These are phyloP conservation scores for Balaeniceps rex DNA, from an alignment of 2,113 vertebrate species.

Conservation along the genomic window DNA sequence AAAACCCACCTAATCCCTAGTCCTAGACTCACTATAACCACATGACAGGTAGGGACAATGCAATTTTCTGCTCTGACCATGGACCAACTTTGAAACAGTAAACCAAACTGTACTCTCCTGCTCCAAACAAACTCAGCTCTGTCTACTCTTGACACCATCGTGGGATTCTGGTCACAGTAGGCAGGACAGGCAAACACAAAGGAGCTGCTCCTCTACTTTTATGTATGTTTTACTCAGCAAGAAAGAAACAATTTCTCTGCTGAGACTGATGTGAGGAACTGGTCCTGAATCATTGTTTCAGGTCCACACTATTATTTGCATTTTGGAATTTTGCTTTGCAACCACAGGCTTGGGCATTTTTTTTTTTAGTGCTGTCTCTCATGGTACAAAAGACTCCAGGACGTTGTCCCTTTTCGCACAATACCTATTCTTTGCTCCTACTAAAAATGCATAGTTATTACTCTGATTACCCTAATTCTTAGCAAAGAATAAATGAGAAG, in stretches of 20 bases:
- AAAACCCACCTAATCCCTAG: not conserved
- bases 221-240: not conserved
- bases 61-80: not conserved
- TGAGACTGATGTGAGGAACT: not conserved
- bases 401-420: not conserved
- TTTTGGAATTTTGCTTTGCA: not conserved
- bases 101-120: not conserved
- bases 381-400: not conserved
- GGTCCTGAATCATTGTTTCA: not conserved
- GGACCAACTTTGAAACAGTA: not conserved
- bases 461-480: not conserved
- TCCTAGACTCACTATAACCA: not conserved
- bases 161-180: not conserved
- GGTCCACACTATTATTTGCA: not conserved
- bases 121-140: not conserved
- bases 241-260: not conserved
- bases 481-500: not conserved
- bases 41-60: too few relatives aligned
- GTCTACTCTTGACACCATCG: not conserved
- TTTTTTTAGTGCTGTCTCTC: not conserved
- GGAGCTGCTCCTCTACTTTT: not conserved
- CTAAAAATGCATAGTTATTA: not conserved
- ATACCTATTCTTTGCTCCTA: not conserved
- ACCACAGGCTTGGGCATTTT: not conserved
- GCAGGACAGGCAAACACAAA: not conserved